phyloP scores from a whole-genome alignment of 2,797 vertebrate species.

The Adrianichthys oophorus region DNA sequence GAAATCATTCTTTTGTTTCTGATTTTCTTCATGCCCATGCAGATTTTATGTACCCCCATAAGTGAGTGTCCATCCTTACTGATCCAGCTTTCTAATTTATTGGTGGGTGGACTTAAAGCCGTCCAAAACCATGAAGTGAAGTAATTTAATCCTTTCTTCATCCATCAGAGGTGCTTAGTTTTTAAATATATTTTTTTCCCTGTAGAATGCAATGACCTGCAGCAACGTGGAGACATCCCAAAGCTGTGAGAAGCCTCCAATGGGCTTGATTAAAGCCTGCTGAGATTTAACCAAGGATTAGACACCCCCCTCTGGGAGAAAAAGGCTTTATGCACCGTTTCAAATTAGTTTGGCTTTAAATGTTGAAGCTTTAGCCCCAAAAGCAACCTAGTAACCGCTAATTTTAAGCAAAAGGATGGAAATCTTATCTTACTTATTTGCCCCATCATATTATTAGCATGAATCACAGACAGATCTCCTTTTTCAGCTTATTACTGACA shows the following conservation, averaged over 20 bases:
- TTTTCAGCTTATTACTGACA: background rate
- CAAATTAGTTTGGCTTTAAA: conserved; percentile 49
- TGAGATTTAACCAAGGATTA: conserved; percentile 64
- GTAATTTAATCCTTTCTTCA: conserved; percentile 57
- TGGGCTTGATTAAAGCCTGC: conserved; percentile 64
- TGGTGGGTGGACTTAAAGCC: conserved; percentile 60
- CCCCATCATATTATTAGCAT: background rate
- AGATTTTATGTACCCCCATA: background rate
- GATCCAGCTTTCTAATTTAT: conserved; percentile 47
- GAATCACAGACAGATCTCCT: background rate
- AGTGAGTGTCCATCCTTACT: conserved; percentile 18
- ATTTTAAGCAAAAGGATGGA: conserved; percentile 10
- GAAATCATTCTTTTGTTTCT: conserved; percentile 35
- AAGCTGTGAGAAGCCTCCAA: conserved; percentile 41
- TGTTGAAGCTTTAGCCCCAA: conserved; percentile 26
- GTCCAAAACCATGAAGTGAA: conserved; percentile 37
- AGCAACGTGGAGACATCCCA: conserved; percentile 32
- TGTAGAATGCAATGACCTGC: conserved; percentile 23
- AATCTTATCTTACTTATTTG: background rate
- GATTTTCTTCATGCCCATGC: background rate
- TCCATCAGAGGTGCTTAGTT: conserved; percentile 52
- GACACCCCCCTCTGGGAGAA: conserved; percentile 44
- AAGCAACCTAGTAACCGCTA: conserved; percentile 16
- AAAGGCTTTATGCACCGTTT: conserved; percentile 35
- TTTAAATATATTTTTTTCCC: conserved; percentile 30